Conservation (phyloP, 2,797 vertebrate species). For the Acrossocheilus fasciatus region DNA sequence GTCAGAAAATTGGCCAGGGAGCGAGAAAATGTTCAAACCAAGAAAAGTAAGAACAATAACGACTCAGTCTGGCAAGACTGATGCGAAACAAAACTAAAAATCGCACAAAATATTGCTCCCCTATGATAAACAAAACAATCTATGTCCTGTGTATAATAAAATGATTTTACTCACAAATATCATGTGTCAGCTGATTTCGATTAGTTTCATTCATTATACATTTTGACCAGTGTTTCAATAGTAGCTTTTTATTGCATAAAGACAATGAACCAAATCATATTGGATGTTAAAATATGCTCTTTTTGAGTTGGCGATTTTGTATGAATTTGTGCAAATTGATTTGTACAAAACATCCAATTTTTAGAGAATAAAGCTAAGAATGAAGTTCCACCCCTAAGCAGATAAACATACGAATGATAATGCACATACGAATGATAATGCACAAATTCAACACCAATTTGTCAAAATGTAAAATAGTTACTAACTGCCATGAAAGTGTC, state of each 20-base stretch:
- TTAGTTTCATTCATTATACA: background rate
- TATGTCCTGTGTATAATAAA: background rate
- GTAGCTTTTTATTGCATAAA: background rate
- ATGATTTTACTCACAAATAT: background rate
- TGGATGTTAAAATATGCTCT: background rate
- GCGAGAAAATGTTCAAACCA: background rate
- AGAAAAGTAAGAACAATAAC: background rate
- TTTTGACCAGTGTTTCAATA: background rate
- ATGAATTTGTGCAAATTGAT: background rate
- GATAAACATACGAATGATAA: too few species aligned
- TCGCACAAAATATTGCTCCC: background rate
- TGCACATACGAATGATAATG: background rate
- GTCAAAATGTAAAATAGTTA: background rate
- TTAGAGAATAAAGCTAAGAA: background rate
- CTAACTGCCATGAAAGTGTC: background rate
- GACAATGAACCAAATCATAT: background rate
- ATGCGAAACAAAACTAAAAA: background rate
- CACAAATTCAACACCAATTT: background rate
- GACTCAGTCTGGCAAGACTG: background rate
- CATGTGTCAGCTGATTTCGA: background rate
- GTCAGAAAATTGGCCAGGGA: background rate
- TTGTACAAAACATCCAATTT: background rate
- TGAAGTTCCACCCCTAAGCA: background rate
- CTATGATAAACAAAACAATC: background rate
- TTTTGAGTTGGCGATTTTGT: background rate